These are phyloP conservation scores for Sardina pilchardus DNA, from an alignment of 2,113 vertebrate species.

Conservation along the genomic window DNA sequence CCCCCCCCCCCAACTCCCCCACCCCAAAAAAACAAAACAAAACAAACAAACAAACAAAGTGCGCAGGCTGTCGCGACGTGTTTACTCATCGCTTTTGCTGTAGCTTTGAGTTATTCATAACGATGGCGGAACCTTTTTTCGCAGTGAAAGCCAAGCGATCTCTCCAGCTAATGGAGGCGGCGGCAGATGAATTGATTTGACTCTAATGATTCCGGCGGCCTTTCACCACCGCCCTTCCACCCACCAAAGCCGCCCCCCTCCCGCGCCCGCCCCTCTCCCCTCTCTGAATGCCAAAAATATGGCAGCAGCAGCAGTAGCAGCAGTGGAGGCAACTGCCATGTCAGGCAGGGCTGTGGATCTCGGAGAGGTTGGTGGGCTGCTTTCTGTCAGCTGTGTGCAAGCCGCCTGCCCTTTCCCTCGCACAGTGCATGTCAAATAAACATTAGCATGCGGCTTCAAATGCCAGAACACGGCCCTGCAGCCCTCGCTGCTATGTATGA, in stretches of 20 bases:
- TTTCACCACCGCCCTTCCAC: not conserved
- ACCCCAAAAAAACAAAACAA: no score
- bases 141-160: not conserved
- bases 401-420: not conserved
- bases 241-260: not conserved
- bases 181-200: constrained; percentile 4
- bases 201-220: not conserved
- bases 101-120: not conserved
- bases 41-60: not conserved
- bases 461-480: not conserved
- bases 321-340: not conserved
- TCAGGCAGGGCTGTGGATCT: not conserved
- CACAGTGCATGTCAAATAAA: not conserved
- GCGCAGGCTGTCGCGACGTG: not conserved
- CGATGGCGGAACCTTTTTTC: not conserved
- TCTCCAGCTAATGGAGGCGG: not conserved
- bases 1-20: not conserved
- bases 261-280: not conserved
- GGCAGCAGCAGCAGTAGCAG: not conserved
- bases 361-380: not conserved
- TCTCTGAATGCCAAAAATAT: not conserved
- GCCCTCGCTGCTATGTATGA: not conserved
- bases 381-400: not conserved
- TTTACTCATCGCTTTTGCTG: not conserved
- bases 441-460: not conserved